Conservation (phyloP, 2,113 vertebrate species). For the Cavia aperea region DNA sequence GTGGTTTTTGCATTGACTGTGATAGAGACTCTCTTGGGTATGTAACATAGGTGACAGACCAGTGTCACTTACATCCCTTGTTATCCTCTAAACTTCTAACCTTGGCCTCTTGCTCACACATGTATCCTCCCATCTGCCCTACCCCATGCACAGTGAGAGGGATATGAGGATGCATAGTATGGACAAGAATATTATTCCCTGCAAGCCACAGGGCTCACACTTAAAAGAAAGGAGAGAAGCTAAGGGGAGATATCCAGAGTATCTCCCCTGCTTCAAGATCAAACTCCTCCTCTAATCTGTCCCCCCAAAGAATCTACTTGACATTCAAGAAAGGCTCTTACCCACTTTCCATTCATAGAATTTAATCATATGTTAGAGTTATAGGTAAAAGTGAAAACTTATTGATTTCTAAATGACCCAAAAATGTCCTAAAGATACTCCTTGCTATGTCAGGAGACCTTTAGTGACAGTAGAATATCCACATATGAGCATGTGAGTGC, state of each 20-base stretch:
- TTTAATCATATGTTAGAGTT: neutral
- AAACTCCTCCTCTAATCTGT: neutral
- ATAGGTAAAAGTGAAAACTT: neutral
- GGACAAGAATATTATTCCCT: neutral
- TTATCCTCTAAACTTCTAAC: neutral
- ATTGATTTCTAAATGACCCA: neutral
- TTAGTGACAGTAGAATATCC: neutral
- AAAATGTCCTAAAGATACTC: neutral
- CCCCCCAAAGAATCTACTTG: neutral
- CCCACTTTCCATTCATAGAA: neutral
- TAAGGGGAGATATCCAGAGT: neutral
- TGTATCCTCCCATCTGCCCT: rapidly evolving
- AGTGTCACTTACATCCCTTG: neutral
- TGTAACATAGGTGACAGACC: neutral
- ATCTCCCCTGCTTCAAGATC: neutral
- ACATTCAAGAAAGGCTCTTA: neutral
- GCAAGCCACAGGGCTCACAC: neutral
- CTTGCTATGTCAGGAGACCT: neutral
- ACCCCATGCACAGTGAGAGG: neutral
- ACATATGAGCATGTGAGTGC: neutral
- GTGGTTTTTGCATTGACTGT: neutral
- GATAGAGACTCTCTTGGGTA: neutral
- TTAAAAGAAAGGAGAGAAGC: neutral
- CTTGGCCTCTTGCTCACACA: neutral
- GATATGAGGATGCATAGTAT: too few species aligned